Base-by-base conservation (phyloP, 2,797 vertebrate species). In the Tokudaia muenninki region DNA sequence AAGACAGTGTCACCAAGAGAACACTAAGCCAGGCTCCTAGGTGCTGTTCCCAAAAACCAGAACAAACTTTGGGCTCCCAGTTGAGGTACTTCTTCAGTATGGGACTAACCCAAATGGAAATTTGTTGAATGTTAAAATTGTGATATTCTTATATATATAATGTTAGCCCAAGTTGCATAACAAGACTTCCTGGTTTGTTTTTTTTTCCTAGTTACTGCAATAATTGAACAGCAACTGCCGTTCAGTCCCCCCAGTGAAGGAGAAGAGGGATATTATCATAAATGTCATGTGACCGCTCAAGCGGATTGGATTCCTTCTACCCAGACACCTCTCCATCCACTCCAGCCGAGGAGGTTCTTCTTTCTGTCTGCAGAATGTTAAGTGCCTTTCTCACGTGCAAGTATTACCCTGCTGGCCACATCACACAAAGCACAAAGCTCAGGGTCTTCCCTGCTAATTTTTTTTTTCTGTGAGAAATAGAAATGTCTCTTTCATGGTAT, bases 171-270 rank as follows among this genome's bases (percentile, higher is more conserved):
- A 94, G 93, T 88, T 93, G 75, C 44, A 78, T 89, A 97, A 87
- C 91, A 98, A 97, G 89, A 95, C 94, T 91, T 96, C 65, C n/a
- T 94, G 14, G 91, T 79, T 52, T 88, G 14, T 92, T 81, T 52
- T 88, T 93, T 97, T 59, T 94, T 93, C 75, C 75, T 94, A 84
- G 65, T 80, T 95, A 91, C 86, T 70, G 82, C 22, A 79, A 87
- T 95, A 80, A 97, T 87, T 97, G 81, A 97, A 90, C 61, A 97
- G 77, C 94, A 98, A 47, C 80, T 84, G 79, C 11, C 6, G 29
- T n/a, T 67, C 31, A 14, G 34, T 70, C 34, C 16, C 67, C 34
- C 78, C 77, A 90, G 70, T 75, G 79, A 97, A 92, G 81, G 29
- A 98, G 92, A 94, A 92, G 82, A 92, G 61, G 57, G 34, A 8